Base-by-base conservation (phyloP, 2,888 invertebrate genomes). In the Vannuccia rotundouncinata region DNA sequence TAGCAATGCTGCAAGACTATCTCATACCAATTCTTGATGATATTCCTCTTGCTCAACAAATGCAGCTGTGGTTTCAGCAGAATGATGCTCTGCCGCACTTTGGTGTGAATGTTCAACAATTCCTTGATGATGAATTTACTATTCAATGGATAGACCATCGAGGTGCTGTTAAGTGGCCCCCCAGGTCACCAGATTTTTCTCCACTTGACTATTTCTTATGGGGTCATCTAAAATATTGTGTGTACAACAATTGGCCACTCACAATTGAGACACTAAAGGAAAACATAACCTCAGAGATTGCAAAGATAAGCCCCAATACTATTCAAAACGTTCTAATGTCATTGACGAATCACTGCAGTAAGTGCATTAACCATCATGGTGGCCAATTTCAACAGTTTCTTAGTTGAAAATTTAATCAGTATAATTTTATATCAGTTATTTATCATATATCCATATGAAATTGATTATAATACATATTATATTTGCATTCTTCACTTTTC, bases 41-140 rank as follows among this genome's bases (percentile, higher is more conserved):
- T 45, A 5, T 45, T 17, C 45, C 45, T 45, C 45, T 45, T 45
- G 45, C 45, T 45, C 17, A 5, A 45, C 17, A 17, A 13, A 45
- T 45, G 45, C 45, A 17, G 25, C 66, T 66, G 10, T 66, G 66
- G 66, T 66, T 66, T 66, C 66, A 66, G 22, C 66, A 66, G 66
- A 27, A 66, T 66, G 66, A 29, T 22, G 66, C 75, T 31, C 75
- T 29, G 29, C 75, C 75, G 29, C 75, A 75, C 75, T 75, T 27
- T 75, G 75, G 75, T 75, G 29, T 75, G 27, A 75, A 75, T 75
- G 75, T 75, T 31, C 31, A 29, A 29, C 29, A 75, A 31, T 75
- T 75, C 31, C 75, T 75, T 5, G 75, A 75, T 27, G 29, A 25
- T 2, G 22, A 22, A 22, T 75, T 75, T 31, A 13, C 22, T 5